Evolutionary conservation across 2,888 invertebrate genomes (phyloP).

Genomic region (Tenthredo scrophulariae): DNA sequence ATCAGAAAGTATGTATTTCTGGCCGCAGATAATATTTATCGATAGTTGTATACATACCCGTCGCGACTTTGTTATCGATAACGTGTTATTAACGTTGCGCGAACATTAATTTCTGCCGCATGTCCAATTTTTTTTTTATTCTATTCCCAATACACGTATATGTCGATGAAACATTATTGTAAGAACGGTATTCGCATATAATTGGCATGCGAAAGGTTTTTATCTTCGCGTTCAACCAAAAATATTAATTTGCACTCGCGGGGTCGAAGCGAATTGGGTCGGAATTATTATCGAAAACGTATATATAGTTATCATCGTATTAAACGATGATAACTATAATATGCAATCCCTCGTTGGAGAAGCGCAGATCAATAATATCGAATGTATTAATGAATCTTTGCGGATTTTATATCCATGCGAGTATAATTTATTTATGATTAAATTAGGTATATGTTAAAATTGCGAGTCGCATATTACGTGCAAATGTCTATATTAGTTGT

Average conservation of each 20-base stretch:
- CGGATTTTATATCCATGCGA: not conserved
- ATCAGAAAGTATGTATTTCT: not conserved
- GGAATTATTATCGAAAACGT: not conserved
- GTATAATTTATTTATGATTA: not conserved
- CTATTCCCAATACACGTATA: not conserved
- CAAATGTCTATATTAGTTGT: not conserved
- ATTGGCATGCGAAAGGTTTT: not conserved
- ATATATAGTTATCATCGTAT: not conserved
- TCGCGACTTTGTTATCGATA: not conserved
- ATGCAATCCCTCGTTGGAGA: not conserved
- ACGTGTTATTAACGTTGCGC: not conserved
- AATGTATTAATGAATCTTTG: not conserved
- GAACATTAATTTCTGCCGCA: not conserved
- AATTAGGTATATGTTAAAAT: not conserved
- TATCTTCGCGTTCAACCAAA: not conserved
- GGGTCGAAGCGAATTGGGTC: not conserved
- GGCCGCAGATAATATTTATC: constrained; percentile 2
- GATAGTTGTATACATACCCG: not conserved
- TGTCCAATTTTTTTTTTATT: not conserved
- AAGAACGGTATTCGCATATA: not conserved
- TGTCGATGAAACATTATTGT: not conserved
- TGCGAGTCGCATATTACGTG: not conserved
- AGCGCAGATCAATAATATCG: not conserved
- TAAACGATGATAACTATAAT: not conserved
- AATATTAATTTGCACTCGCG: not conserved